phyloP scores from a whole-genome alignment of 2,888 invertebrate genomes.

The Strigamia crassipes region DNA sequence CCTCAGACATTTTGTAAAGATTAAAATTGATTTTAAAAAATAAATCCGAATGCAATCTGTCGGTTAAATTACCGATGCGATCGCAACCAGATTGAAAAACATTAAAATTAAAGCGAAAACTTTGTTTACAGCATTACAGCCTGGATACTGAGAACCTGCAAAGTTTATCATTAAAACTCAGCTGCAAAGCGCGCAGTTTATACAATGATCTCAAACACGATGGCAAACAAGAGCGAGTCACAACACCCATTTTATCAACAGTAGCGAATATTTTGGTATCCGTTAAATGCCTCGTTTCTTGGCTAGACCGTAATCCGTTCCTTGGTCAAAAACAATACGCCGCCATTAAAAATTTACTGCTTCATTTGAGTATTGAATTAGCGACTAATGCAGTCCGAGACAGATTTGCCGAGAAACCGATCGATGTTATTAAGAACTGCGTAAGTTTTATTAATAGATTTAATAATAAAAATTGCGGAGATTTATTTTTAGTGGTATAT shows the following conservation, averaged over 20 bases:
- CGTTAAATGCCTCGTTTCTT: constrained; percentile 84
- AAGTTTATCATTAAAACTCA: constrained; percentile 80
- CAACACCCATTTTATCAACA: constrained; percentile 80
- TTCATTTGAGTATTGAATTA: constrained; percentile 81
- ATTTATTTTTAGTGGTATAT: background rate
- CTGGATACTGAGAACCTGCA: constrained; percentile 90
- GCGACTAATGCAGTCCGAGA: constrained; percentile 89
- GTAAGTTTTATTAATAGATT: constrained; percentile 52
- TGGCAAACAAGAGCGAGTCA: constrained; percentile 65
- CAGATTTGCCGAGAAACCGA: constrained; percentile 83
- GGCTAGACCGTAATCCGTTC: constrained; percentile 78
- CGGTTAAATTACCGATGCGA: background rate
- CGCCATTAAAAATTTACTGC: constrained; percentile 71
- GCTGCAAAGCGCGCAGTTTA: constrained; percentile 79
- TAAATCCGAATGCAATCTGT: background rate
- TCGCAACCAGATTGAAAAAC: background rate
- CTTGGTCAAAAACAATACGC: constrained; percentile 67
- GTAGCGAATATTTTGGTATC: constrained; percentile 82
- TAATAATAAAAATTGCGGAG: background rate
- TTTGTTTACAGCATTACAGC: constrained; percentile 77
- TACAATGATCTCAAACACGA: constrained; percentile 67
- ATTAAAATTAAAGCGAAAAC: constrained; percentile 37
- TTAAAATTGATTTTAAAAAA: background rate
- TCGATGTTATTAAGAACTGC: constrained; percentile 65
- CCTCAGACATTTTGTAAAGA: constrained; percentile 78